Evolutionary conservation across 1,140 invertebrate genomes (phyloP), one percentile per base, ranked within the genome.

Genomic region (Zaprionus camerounensis): DNA sequence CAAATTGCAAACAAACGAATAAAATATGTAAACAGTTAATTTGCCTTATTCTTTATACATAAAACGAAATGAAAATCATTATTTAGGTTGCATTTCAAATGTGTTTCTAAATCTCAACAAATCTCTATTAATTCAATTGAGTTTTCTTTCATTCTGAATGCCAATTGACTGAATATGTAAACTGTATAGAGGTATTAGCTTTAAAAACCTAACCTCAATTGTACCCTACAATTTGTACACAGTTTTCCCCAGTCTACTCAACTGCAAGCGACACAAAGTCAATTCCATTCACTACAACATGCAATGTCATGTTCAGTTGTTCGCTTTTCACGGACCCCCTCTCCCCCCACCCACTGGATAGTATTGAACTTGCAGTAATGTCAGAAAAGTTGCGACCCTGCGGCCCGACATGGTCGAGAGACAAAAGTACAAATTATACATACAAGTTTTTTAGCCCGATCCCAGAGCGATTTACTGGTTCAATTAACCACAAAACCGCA

Each of bases 401-500:
- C 17, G 24, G 20, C 1, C 20, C n/a, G 17, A 20, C 20, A 22
- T 22, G 46, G 44, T 59, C 31, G 31, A 38, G 7, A 46, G 51
- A 64, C 67, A 71, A 65, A 71, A 34, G 66, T 49, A 70, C 66
- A 75, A 76, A 76, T 76, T 76, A 66, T 46, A 71, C 28, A 61
- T 3, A 17, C 41, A 46, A 46, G n/a, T 17, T 46, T 46, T 46
- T 38, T 38, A 9, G 6, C n/a, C 7, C 44, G 28, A 74, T 51
- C n/a, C 22, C 9, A 24, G 59, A 71, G 66, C 81, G 81, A 88
- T 90, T 81, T 90, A 88, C 81, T 62, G 78, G 84, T 80, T 90
- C 85, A 90, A 90, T 90, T 88, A 87, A 71, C 83, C 72, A 57
- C 46, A 46, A 11, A 20, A 22, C 1, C 46, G 57, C 68, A 55